Evolutionary conservation across 2,113 vertebrate species (phyloP).

Genomic region (Bos javanicus): DNA sequence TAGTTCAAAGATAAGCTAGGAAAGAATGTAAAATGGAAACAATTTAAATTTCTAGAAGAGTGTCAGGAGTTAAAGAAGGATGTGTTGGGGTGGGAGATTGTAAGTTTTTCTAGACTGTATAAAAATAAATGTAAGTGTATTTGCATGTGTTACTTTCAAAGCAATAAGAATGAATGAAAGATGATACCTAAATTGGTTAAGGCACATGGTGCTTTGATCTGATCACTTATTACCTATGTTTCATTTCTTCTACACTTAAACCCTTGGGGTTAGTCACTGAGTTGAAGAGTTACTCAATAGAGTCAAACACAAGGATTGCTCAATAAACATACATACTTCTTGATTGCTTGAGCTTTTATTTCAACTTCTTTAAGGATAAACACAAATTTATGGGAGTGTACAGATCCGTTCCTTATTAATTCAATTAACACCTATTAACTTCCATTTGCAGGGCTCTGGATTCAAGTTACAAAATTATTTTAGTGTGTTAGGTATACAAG

Average conservation of each 20-base stretch:
- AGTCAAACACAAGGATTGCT: neutral
- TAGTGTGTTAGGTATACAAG: neutral
- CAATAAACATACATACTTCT: neutral
- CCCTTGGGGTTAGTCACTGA: neutral
- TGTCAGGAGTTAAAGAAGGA: neutral
- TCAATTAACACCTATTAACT: neutral
- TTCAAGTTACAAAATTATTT: neutral
- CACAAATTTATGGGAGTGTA: neutral
- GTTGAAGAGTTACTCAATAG: neutral
- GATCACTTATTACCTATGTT: neutral
- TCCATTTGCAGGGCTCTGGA: neutral
- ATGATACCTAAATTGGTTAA: neutral
- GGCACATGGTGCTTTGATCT: neutral
- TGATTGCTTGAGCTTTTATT: neutral
- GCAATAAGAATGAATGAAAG: neutral
- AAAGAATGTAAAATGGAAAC: neutral
- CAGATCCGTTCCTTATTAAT: neutral
- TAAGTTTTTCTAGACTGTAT: neutral
- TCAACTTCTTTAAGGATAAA: neutral
- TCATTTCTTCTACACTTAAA: neutral
- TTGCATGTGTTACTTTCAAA: neutral
- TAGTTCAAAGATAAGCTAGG: neutral
- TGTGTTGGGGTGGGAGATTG: neutral
- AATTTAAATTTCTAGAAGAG: neutral
- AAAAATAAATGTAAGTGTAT: neutral